Evolutionary conservation across 1,140 invertebrate genomes (phyloP).

Genomic region (Polypedilum pembai): DNA sequence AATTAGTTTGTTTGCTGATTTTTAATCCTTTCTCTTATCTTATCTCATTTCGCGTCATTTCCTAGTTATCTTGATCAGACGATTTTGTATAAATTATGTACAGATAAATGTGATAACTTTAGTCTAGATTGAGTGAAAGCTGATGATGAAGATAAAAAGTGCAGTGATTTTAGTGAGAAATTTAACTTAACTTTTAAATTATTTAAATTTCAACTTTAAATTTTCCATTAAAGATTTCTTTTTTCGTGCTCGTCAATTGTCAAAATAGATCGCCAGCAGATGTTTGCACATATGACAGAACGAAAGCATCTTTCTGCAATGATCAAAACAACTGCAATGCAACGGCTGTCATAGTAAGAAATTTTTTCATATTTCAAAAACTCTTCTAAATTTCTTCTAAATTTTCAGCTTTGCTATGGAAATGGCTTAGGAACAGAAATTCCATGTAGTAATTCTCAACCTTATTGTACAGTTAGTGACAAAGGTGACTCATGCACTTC

Average conservation of each 20-base stretch:
- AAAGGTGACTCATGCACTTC: neutral
- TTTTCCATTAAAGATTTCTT: neutral
- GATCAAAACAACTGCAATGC: neutral
- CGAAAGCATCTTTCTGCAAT: neutral
- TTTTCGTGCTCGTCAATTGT: neutral
- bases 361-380: neutral
- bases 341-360: neutral
- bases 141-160: neutral
- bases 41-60: constrained; percentile 5
- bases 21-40: constrained; percentile 12
- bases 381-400: neutral
- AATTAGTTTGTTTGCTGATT: neutral
- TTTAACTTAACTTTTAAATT: neutral
- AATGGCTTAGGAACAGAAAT: neutral
- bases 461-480: neutral
- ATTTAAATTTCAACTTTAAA: neutral
- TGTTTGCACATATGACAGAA: neutral
- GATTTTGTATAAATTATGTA: constrained; percentile 1
- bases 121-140: neutral
- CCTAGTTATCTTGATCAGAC: neutral
- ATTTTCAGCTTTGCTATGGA: neutral
- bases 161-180: neutral
- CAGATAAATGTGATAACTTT: neutral
- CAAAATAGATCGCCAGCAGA: neutral
- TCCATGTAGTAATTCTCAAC: neutral